Evolutionary conservation across 2,888 invertebrate genomes (phyloP).

Genomic region (Ecdyonurus torrentis): DNA sequence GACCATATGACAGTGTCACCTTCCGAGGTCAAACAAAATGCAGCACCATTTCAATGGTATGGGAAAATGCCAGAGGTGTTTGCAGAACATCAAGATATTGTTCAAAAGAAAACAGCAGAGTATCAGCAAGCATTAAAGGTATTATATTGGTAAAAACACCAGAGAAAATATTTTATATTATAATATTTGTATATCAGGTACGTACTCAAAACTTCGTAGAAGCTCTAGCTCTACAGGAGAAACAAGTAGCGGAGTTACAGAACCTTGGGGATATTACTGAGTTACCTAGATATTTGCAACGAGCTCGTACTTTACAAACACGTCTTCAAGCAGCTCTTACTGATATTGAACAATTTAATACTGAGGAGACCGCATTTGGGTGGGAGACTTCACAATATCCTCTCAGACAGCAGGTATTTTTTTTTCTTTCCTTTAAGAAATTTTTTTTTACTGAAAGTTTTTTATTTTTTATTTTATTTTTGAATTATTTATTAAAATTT

Average conservation of each 20-base stretch:
- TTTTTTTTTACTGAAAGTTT: neutral
- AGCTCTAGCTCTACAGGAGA: slow-evolving; percentile 61
- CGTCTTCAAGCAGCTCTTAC: slow-evolving; percentile 55
- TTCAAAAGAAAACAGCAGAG: slow-evolving; percentile 66
- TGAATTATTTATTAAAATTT: neutral
- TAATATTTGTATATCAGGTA: too few species aligned
- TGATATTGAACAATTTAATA: slow-evolving; percentile 75
- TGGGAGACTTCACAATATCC: slow-evolving; percentile 84
- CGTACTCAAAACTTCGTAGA: slow-evolving; percentile 67
- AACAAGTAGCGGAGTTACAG: slow-evolving; percentile 70
- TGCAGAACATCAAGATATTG: slow-evolving; percentile 63
- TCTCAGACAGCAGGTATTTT: slow-evolving; percentile 43
- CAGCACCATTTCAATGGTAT: slow-evolving; percentile 77
- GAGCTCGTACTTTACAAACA: slow-evolving; percentile 60
- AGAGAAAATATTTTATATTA: neutral
- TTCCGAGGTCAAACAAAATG: slow-evolving; percentile 75
- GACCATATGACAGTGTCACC: slow-evolving; percentile 67
- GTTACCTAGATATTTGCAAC: slow-evolving; percentile 62
- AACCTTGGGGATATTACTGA: slow-evolving; percentile 75
- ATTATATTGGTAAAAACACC: slow-evolving; percentile 5
- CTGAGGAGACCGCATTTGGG: slow-evolving; percentile 75
- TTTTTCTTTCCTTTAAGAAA: slow-evolving; percentile 16
- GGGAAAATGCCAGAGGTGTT: slow-evolving; percentile 63
- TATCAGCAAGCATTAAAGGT: slow-evolving; percentile 67
- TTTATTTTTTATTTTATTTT: too few species aligned